Base-by-base conservation (phyloP, 2,888 invertebrate species). In the Melieria omissa region DNA sequence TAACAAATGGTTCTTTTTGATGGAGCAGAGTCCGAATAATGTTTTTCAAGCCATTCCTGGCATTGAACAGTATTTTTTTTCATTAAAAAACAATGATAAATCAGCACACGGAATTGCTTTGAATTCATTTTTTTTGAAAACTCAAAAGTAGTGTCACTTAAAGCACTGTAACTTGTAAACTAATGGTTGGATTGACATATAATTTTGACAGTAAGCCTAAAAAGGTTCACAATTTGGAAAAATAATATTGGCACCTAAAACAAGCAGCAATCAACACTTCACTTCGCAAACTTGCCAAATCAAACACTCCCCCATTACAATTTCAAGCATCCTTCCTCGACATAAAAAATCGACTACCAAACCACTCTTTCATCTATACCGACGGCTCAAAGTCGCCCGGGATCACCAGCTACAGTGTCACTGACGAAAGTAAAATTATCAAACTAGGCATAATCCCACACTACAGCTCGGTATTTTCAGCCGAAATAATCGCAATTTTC, bases 401-500 rank as follows among this genome's bases (percentile, higher is more conserved):
- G 16, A 6, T 57, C 16, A 41, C 9, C 16, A 57, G 55, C 14
- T 57, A 57, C 41, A 57, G 55, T 14, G 41, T 57, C 60, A 12
- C 42, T 41, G n/a, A 42, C 29, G 44, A 60, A 29, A n/a, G 42
- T 42, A 60, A 42, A 60, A 41, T 42, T 42, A 60, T 60, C 42
- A 10, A 42, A 42, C 1, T 42, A 10, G 42, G 41, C 6, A 29
- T 42, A n/a, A n/a, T 60, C 6, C 60, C 60, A 41, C n/a, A 41
- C 29, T 60, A 60, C 42, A 60, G 60, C 60, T 60, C 60, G 44
- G 42, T 42, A 10, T 60, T 41, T 42, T 7, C 60, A n/a, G 60
- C 44, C n/a, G 60, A 60, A 60, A 60, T 42, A 7, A 44, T 60
- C n/a, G 44, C 60, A 29, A 60, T 60, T 60, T 42, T 41, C 42